Evolutionary conservation across 1,140 invertebrate genomes (phyloP), one percentile per base, ranked within the genome.

Genomic region (Battus philenor): DNA sequence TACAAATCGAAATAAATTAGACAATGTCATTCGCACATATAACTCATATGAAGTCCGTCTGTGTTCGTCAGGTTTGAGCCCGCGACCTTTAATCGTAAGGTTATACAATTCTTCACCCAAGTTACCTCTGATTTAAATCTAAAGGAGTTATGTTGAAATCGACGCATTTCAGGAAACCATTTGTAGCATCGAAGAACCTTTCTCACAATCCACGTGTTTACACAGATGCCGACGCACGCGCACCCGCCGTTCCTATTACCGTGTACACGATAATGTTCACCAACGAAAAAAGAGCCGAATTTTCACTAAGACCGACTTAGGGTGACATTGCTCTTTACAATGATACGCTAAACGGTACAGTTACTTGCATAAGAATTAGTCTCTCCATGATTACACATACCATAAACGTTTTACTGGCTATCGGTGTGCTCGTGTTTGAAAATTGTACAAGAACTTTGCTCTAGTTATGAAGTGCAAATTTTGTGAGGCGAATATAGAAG

Each of bases 231-330:
- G 48, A 36, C 47, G 59, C 61, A 47, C 36, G 47, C 59, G 54
- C 64, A 67, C 53, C 61, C 59, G 66, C 48, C 45, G 27, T 34
- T 11, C 45, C 66, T 54, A 66, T 76, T 79, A 79, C 60, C 75
- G 48, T 46, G 33, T 49, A 57, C 27, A 58, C 68, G 72, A 65
- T 79, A 79, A 79, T 71, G 50, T 17, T 41, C 29, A 24, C 10
- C 51, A 52, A 50, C 49, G 54, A 47, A 50, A 59, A 47, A 60
- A 64, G 56, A 52, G 66, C 72, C 75, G 72, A 76, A 76, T 72
- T 79, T 64, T 68, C 47, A 50, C 61, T 50, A 48, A 51, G 52
- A 34, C 44, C 52, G 54, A 30, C 54, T 36, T 38, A 50, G 45
- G 65, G 57, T 70, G 68, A 74, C 70, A 77, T 38, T 52, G 46